Evolutionary conservation across 2,888 invertebrate species (phyloP).

Genomic region (Drosophila melanosoma): DNA sequence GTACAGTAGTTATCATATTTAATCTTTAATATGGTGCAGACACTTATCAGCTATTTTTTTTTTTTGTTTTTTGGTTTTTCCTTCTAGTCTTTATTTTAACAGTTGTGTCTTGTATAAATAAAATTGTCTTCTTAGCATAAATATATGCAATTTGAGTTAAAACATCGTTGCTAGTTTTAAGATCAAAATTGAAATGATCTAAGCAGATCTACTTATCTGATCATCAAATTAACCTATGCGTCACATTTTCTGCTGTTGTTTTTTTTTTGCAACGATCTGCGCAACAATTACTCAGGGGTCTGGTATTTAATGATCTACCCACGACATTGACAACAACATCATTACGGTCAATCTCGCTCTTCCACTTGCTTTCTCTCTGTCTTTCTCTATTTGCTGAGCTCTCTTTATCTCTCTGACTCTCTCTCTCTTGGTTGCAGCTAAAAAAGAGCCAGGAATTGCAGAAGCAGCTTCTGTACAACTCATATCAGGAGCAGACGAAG

Average conservation of each 20-base stretch:
- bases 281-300: conserved; percentile 31
- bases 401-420: background rate
- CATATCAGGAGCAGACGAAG: conserved; percentile 96
- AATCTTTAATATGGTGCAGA: background rate
- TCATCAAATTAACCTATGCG: conserved; percentile 27
- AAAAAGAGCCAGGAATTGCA: conserved; percentile 97
- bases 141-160: background rate
- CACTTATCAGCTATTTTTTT: background rate
- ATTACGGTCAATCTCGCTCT: conserved; percentile 16
- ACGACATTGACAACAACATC: conserved; percentile 22
- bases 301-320: conserved; percentile 27
- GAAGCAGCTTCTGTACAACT: conserved; percentile 95
- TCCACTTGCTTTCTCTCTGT: background rate
- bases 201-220: background rate
- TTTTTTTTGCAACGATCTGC: conserved; percentile 5
- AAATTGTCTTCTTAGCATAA: background rate
- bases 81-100: background rate
- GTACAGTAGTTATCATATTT: background rate
- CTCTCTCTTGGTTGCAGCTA: conserved; percentile 88
- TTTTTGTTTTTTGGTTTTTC: background rate
- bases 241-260: conserved; percentile 19
- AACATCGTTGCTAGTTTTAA: background rate
- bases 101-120: background rate
- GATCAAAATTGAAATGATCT: background rate
- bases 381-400: background rate